Evolutionary conservation across 2,888 invertebrate genomes (phyloP), one percentile per base, ranked within the genome.

Genomic region (Eucriotettix oculatus): DNA sequence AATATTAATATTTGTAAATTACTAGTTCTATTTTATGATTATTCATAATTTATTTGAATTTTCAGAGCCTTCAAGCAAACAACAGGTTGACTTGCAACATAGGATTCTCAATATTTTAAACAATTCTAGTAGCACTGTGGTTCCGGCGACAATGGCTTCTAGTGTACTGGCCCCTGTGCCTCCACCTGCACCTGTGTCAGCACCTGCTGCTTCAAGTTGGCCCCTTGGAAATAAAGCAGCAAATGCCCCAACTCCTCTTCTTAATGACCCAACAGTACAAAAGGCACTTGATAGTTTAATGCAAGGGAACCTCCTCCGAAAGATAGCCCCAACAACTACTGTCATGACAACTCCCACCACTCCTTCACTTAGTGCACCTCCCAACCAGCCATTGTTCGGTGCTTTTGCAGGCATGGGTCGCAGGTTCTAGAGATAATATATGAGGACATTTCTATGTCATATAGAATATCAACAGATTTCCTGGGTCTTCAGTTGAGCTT

Each of bases 41-140:
- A 14, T 52, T 52, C 16, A 16, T 52, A 9, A 52, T 52, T 16
- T 1, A 52, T 52, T 16, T n/a, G 12, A 11, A 16, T 54, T 44
- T 42, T 10, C 56, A 58, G 42, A 60, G 53, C 54, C 58, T 17
- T 16, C 54, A n/a, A 29, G 54, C 10, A 59, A 65, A 41, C 62
- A 66, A 56, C 83, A 87, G 71, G 81, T 78, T 0, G 86, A 87
- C 66, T 74, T 90, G 0, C 88, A 90, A 68, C 85, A 83, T 67
- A 80, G 89, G 65, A 90, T 90, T 66, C 74, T 90, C 66, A 88
- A 81, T 71, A 87, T 90, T 65, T 73, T 90, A 62, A 87, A 87
- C 69, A 85, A 80, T 72, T 79, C 78, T 65, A 40, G 40, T n/a
- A 56, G 16, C 29, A 17, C 29, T 57, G 12, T 16, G 9, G 40